Evolutionary conservation across 2,888 invertebrate genomes (phyloP).

Genomic region (Morinoia aosen): DNA sequence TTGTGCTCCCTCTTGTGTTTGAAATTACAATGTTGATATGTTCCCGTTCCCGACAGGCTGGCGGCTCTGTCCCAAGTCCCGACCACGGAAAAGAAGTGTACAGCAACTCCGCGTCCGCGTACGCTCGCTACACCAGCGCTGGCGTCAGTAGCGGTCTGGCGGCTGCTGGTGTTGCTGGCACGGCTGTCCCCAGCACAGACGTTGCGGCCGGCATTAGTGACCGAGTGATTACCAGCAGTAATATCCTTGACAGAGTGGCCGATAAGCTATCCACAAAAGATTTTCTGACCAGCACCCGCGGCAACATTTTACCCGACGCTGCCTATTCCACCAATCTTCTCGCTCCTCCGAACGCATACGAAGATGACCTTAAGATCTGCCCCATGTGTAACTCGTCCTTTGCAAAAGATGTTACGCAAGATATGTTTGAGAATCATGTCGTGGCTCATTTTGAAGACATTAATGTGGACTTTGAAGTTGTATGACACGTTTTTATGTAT

Average conservation of each 20-base stretch:
- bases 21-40: neutral
- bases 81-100: neutral
- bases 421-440: slow-evolving; percentile 66
- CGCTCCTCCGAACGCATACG: slow-evolving; percentile 27
- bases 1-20: neutral
- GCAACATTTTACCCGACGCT: neutral
- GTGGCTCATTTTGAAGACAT: slow-evolving; percentile 66
- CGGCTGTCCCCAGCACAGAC: slow-evolving; percentile 4
- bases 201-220: neutral
- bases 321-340: slow-evolving; percentile 22
- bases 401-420: slow-evolving; percentile 61
- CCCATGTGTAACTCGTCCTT: slow-evolving; percentile 67
- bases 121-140: neutral
- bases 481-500: neutral
- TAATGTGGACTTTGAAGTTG: slow-evolving; percentile 54
- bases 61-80: neutral
- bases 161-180: neutral
- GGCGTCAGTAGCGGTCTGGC: neutral
- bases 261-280: neutral
- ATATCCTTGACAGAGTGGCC: neutral
- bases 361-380: slow-evolving; percentile 64
- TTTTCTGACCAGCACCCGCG: neutral
- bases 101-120: neutral
- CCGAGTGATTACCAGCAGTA: neutral
- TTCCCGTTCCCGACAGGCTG: neutral